Conservation (phyloP, 1,140 invertebrate genomes). For the Aporrectodea caliginosa region DNA sequence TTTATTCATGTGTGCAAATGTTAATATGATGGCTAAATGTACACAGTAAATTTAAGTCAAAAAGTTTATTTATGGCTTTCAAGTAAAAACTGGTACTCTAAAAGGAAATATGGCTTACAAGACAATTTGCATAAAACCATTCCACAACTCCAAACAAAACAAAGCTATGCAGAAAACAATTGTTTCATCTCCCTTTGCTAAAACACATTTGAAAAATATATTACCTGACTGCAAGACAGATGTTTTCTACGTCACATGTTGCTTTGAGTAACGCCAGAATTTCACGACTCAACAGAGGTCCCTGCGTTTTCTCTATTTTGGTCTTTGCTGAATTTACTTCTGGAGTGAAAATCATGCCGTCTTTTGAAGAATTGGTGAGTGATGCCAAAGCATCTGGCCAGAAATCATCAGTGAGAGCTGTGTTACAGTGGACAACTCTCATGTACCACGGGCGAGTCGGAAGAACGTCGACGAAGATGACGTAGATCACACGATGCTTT, state of each 20-base stretch:
- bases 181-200: too few relatives aligned
- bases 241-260: neutral
- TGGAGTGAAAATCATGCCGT: neutral
- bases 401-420: conserved; percentile 16
- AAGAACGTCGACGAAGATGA: conserved; percentile 14
- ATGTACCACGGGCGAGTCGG: conserved; percentile 15
- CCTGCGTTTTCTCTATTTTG: neutral
- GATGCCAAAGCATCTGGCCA: conserved; percentile 6
- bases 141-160: too few relatives aligned
- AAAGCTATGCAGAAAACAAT: too few relatives aligned
- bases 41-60: too few relatives aligned
- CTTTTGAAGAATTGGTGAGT: neutral
- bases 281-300: neutral
- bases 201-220: too few relatives aligned
- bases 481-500: conserved; percentile 5
- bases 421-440: conserved; percentile 8
- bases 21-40: too few relatives aligned
- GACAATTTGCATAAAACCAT: too few relatives aligned
- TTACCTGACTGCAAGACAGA: neutral
- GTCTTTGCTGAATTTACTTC: neutral
- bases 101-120: too few relatives aligned
- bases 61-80: too few relatives aligned
- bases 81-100: too few relatives aligned
- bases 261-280: neutral
- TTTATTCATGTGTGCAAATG: too few relatives aligned